Evolutionary conservation across 2,888 invertebrate species (phyloP), one percentile per base, ranked within the genome.

Genomic region (Pyrgus malvae): DNA sequence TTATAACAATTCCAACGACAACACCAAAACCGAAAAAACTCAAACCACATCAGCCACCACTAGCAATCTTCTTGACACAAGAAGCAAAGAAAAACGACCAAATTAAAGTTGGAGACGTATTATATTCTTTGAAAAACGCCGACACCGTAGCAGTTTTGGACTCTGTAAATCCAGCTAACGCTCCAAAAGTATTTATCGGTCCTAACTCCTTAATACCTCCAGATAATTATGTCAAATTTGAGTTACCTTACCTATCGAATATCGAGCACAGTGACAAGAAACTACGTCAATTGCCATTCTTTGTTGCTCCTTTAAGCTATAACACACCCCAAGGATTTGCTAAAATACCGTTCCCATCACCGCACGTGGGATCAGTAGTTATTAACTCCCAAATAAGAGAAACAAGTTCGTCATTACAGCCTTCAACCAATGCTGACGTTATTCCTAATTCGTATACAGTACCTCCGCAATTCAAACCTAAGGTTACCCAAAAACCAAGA

Each of bases 351-450:
- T 92, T 97, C 73, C 96, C 96, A 0, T 94, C 96, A 9, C 96
- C 96, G 0, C 96, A 97, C 67, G 96, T 97, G 0, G 96, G 96
- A 0, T 96, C 96, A 0, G 95, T 97, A 2, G 95, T 97, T 0
- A 92, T 96, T 1, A 93, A 94, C 65, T 90, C 92, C 4, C 81
- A 82, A 60, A 88, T 86, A 17, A 86, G 83, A 56, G 61, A 73
- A 9, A 63, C 76, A 7, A 50, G 74, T n/a, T 62, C 72, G n/a
- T 31, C 61, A 9, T 48, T 58, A 3, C 65, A 70, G 38, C 56
- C 70, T 0, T 60, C 68, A 2, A 70, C 72, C 12, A 42, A 60
- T 12, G 64, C 73, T 27, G 67, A 74, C 51, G 57, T 69, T 8
- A 68, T 71, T 9, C 70, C 73, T 2, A 74, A 72, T 41, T 69